Conservation (phyloP, 2,113 vertebrate genomes). For the Bos javanicus region DNA sequence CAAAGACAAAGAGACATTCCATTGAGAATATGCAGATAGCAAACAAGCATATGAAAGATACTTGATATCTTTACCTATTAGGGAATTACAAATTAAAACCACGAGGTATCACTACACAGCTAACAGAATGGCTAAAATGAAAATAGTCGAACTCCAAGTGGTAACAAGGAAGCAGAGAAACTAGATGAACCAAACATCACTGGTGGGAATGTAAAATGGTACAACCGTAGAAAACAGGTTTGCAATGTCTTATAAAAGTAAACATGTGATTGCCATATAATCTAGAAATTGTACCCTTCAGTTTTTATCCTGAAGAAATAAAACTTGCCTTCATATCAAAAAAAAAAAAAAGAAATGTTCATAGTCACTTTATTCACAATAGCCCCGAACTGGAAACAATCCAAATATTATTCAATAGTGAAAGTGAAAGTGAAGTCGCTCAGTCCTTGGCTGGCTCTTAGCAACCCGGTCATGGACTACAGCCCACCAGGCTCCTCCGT, state of each 20-base stretch:
- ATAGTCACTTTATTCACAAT: neutral
- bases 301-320: neutral
- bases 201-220: neutral
- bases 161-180: neutral
- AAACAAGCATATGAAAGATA: neutral
- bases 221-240: neutral
- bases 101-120: neutral
- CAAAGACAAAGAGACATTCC: neutral
- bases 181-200: neutral
- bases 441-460: fast-evolving
- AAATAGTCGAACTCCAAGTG: neutral
- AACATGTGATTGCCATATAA: neutral
- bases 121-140: neutral
- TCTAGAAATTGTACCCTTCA: neutral
- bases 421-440: too few species aligned
- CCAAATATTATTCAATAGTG: neutral
- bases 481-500: too few species aligned
- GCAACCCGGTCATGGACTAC: too few species aligned
- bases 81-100: neutral
- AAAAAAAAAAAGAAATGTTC: neutral
- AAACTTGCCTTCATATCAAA: neutral
- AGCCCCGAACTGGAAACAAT: neutral
- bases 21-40: neutral
- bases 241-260: neutral
- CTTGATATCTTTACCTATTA: neutral